These are phyloP conservation scores for Pomacea maculata DNA, from an alignment of 1,140 invertebrate genomes.

Conservation along the genomic window DNA sequence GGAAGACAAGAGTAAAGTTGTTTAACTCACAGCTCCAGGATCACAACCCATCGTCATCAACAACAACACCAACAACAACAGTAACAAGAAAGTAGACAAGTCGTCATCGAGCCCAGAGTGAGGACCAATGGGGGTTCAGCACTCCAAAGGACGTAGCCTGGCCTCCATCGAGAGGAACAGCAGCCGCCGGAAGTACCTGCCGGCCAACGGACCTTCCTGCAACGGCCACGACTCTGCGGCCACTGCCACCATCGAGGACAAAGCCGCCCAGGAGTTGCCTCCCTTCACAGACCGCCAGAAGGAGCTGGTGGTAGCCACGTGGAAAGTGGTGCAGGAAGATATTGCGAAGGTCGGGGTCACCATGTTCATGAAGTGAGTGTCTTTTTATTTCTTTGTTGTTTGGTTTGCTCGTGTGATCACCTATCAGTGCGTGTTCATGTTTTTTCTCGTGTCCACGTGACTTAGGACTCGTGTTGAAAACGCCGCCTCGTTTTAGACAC, in stretches of 20 bases:
- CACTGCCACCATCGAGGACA: slow-evolving; percentile 21
- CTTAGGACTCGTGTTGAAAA: background rate
- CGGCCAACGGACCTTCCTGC: slow-evolving; percentile 12
- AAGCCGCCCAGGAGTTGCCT: slow-evolving; percentile 28
- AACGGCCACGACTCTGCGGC: slow-evolving; percentile 7
- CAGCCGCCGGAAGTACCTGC: slow-evolving; percentile 29
- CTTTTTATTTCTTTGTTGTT: background rate
- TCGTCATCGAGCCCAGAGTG: background rate
- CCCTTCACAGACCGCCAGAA: slow-evolving; percentile 66
- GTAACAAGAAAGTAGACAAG: background rate
- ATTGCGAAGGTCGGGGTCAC: slow-evolving; percentile 70
- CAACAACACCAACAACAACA: background rate
- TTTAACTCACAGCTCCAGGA: too few species aligned
- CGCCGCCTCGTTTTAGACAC: background rate
- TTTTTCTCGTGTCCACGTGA: background rate
- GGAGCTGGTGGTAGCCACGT: slow-evolving; percentile 64
- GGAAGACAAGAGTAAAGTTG: too few species aligned
- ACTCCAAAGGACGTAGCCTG: slow-evolving; percentile 6
- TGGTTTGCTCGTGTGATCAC: background rate
- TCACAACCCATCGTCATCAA: background rate
- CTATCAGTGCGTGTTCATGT: background rate
- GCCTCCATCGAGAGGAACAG: slow-evolving; percentile 17
- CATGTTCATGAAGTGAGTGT: slow-evolving; percentile 67
- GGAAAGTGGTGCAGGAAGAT: slow-evolving; percentile 68
- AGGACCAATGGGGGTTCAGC: slow-evolving; percentile 6